Conservation (phyloP, 2,888 invertebrate species). For the Cryptus viduatorius region DNA sequence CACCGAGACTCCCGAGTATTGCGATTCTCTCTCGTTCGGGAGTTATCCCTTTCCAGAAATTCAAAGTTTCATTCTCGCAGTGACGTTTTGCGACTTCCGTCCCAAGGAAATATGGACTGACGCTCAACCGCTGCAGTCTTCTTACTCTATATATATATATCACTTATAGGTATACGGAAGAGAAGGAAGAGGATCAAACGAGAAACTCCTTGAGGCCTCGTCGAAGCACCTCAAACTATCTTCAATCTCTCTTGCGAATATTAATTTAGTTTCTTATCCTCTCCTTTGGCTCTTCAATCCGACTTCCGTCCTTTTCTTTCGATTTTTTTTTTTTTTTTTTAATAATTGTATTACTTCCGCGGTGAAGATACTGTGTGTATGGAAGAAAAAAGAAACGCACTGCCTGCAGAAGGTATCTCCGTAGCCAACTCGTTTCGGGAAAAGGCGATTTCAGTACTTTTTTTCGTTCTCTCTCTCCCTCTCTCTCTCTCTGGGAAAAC, state of each 20-base stretch:
- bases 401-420: not conserved
- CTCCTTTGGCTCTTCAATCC: not conserved
- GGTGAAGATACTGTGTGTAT: not conserved
- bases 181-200: not conserved
- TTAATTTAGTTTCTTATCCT: slow-evolving; percentile 22
- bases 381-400: not conserved
- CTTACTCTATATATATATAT: not conserved
- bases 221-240: slow-evolving; percentile 1
- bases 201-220: slow-evolving; percentile 3
- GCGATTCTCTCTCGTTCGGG: slow-evolving; percentile 16
- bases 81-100: slow-evolving; percentile 18
- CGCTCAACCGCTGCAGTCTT: not conserved
- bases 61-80: slow-evolving; percentile 45
- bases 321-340: not conserved
- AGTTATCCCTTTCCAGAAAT: slow-evolving; percentile 39
- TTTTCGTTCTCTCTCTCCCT: not conserved
- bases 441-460: not conserved
- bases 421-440: not conserved
- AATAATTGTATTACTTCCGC: slow-evolving; percentile 31
- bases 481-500: not conserved
- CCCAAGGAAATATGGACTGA: slow-evolving; percentile 1
- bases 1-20: slow-evolving; percentile 41
- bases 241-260: slow-evolving; percentile 17
- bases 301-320: not conserved
- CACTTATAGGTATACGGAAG: no score